Conservation (phyloP, 2,113 vertebrate species). For the Condylura cristata region DNA sequence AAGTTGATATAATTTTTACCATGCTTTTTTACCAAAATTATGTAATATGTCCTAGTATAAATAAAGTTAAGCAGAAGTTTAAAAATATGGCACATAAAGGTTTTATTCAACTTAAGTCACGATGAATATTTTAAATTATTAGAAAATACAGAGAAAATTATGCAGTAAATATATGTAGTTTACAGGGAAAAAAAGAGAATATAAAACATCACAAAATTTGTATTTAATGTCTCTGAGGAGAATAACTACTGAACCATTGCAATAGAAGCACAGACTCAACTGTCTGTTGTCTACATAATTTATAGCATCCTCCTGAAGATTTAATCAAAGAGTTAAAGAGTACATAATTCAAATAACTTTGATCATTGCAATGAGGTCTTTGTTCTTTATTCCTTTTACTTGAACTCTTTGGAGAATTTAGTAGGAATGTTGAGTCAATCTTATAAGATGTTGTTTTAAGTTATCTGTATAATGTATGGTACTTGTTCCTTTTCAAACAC, state of each 20-base stretch:
- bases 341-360: not conserved
- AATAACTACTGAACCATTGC: not conserved
- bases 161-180: not conserved
- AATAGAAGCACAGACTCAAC: not conserved
- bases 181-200: not conserved
- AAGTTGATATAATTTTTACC: not conserved
- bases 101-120: not conserved
- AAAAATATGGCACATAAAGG: not conserved
- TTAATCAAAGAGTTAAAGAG: not conserved
- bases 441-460: not conserved
- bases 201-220: not conserved
- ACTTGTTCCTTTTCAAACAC: not conserved
- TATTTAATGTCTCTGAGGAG: not conserved
- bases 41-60: not conserved
- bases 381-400: not conserved
- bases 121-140: conserved; percentile 8
- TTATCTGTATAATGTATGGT: not conserved
- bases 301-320: not conserved
- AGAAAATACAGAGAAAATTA: not conserved
- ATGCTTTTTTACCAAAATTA: not conserved
- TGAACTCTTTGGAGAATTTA: not conserved
- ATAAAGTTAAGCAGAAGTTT: not conserved
- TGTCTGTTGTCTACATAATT: not conserved
- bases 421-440: not conserved
- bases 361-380: not conserved